These are phyloP conservation scores for Agrilus planipennis DNA, from an alignment of 1,140 invertebrate genomes.

Conservation along the genomic window DNA sequence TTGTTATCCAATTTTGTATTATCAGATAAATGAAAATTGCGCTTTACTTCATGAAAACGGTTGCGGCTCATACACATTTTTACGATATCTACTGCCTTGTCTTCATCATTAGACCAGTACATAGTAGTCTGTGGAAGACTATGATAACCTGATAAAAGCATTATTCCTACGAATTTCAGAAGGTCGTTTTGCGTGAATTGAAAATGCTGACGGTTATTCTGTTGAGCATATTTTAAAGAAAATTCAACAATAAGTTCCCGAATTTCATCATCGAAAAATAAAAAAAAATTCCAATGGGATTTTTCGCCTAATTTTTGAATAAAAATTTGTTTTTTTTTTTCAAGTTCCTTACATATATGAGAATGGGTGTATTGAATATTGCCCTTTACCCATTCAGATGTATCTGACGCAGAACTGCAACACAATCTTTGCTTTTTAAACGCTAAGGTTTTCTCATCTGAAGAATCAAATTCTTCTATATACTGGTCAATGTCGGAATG, in stretches of 20 bases:
- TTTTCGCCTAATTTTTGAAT: no score
- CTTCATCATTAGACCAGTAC: slow-evolving; percentile 12
- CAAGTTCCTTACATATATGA: no score
- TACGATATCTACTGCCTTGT: slow-evolving; percentile 8
- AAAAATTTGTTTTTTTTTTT: no score
- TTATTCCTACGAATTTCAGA: slow-evolving; percentile 6
- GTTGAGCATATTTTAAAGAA: slow-evolving; percentile 6
- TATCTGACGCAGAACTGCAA: no score
- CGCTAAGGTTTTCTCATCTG: no score
- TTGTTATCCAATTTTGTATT: slow-evolving; percentile 23
- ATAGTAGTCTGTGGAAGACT: background rate
- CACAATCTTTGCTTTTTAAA: no score
- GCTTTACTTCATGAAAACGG: slow-evolving; percentile 12
- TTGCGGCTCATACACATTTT: slow-evolving; percentile 11
- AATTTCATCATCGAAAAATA: slow-evolving; percentile 3
- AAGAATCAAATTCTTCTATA: no score
- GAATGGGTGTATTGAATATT: no score
- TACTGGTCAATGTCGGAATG: no score
- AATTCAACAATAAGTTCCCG: background rate
- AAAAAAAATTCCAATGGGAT: no score
- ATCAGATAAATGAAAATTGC: slow-evolving; percentile 22
- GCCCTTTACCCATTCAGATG: no score
- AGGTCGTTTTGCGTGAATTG: background rate
- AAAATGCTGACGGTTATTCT: slow-evolving; percentile 6
- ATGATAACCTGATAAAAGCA: slow-evolving; percentile 5